Base-by-base conservation (phyloP, 2,888 invertebrate genomes). In the Trachelus tabidus region DNA sequence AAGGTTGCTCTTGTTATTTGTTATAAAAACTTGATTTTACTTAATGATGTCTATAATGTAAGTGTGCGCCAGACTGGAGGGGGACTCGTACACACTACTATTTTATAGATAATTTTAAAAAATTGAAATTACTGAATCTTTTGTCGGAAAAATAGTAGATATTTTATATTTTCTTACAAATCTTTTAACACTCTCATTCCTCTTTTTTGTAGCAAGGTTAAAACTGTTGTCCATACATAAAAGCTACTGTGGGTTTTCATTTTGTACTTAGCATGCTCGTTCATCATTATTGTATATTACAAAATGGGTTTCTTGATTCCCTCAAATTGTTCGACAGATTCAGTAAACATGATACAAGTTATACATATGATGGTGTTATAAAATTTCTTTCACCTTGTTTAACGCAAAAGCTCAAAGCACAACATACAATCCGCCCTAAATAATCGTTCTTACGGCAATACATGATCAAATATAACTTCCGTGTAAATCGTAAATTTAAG, bases 201-300 rank as follows among this genome's bases (percentile, higher is more conserved):
- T 56, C 40, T 56, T 56, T 56, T 56, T 9, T 9, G 56, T 15
- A 23, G 23, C 23, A 23, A 9, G 9, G 9, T 56, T 23, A 23
- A 2, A 56, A 56, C 56, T 56, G 56, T 56, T 23, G 23, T 56
- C 56, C 56, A 56, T 56, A 23, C 23, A 56, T 35, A 68, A 76
- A 12, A 34, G 30, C 71, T 71, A 71, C 34, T 71, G 12, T 23
- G 33, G 75, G 40, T 23, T 76, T 68, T 75, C 80, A 77, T 31
- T 86, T 86, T 85, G 86, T 87, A 85, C 85, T 87, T 79, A 71
- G 77, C 76, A 86, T 85, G 85, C 86, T 86, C 86, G 79, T 80
- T 56, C 56, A 77, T 76, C 69, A 80, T 73, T 80, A 34, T 77
- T 68, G 30, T 71, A 71, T 71, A 71, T 71, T 71, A 71, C 71